Evolutionary conservation across 1,140 invertebrate genomes (phyloP).

Genomic region (Drosophila jambulina): DNA sequence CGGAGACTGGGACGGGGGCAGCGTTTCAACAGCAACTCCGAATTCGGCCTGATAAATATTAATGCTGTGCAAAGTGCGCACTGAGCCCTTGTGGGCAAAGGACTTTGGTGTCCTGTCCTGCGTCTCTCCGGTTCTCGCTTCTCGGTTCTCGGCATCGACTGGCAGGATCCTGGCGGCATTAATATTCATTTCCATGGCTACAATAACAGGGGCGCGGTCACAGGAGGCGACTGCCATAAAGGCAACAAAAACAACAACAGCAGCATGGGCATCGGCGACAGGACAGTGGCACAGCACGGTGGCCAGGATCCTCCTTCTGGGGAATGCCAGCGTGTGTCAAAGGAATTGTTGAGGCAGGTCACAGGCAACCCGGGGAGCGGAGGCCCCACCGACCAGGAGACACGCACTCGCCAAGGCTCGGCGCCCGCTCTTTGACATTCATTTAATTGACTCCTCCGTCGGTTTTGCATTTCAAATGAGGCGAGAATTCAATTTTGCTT

Average conservation of each 20-base stretch:
- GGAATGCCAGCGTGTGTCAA: conserved; percentile 66
- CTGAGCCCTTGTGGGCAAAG: conserved; percentile 81
- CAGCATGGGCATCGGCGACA: conserved; percentile 13
- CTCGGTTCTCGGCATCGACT: conserved; percentile 51
- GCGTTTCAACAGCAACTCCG: conserved; percentile 51
- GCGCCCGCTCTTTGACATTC: conserved; percentile 75
- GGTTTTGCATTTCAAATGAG: conserved; percentile 80
- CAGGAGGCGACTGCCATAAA: conserved; percentile 64
- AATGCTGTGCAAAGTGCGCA: conserved; percentile 79
- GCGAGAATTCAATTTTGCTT: conserved; percentile 65
- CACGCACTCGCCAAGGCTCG: conserved; percentile 31
- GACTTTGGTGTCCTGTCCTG: conserved; percentile 57
- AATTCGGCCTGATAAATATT: conserved; percentile 78
- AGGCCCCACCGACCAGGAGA: conserved; percentile 3
- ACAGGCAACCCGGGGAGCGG: conserved; percentile 3
- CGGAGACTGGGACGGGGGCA: neutral
- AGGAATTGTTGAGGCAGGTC: conserved; percentile 71
- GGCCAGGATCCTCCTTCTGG: conserved; percentile 38
- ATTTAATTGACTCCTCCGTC: conserved; percentile 76
- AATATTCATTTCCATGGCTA: conserved; percentile 82
- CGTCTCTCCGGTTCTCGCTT: neutral
- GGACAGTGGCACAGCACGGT: conserved; percentile 37
- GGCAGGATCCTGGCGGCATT: conserved; percentile 67
- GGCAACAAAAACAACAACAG: conserved; percentile 42
- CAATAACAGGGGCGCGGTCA: conserved; percentile 70